Conservation (phyloP, 2,888 invertebrate species). For the Lasioglossum villosulum region DNA sequence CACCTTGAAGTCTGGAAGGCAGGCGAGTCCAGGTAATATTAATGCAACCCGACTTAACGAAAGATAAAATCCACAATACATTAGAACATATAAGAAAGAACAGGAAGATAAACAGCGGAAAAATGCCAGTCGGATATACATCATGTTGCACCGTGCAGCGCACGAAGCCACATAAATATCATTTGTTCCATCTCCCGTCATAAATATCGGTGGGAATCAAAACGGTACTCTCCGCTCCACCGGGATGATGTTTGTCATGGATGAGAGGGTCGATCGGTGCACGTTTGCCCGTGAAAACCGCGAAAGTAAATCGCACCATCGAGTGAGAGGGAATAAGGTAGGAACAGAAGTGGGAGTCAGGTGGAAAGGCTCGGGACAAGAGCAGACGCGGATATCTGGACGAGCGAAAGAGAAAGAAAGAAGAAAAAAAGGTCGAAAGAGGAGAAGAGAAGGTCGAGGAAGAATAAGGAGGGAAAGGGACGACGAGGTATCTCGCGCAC, state of each 20-base stretch:
- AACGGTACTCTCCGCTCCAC: background rate
- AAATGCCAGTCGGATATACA: background rate
- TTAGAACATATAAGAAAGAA: background rate
- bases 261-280: background rate
- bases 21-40: background rate
- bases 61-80: background rate
- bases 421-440: background rate
- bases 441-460: constrained; percentile 14
- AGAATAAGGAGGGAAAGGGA: background rate
- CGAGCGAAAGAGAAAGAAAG: background rate
- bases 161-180: background rate
- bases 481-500: constrained; percentile 45
- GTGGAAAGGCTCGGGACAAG: background rate
- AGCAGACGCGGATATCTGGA: background rate
- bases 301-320: constrained; percentile 41
- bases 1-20: background rate
- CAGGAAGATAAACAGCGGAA: background rate
- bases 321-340: constrained; percentile 11
- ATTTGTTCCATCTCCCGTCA: background rate
- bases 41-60: no score
- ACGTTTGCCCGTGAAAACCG: constrained; percentile 30
- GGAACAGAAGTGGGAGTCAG: background rate
- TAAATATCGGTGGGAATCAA: constrained; percentile 10
- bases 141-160: background rate
- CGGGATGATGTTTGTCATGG: background rate